Conservation (phyloP, 2,888 invertebrate species). For the Adineta ricciae region DNA sequence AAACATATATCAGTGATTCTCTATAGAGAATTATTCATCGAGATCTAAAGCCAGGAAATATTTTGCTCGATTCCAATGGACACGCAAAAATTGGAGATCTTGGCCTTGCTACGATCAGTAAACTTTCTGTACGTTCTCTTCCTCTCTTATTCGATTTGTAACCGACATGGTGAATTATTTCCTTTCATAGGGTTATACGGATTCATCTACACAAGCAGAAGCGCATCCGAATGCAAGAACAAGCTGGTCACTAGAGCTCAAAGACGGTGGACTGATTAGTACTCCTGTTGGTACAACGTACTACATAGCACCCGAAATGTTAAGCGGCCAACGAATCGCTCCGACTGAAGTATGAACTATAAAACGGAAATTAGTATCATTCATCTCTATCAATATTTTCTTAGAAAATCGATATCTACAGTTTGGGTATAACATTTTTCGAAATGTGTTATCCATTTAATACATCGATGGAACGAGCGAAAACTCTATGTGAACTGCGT, state of each 20-base stretch:
- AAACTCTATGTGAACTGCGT: slow-evolving; percentile 65
- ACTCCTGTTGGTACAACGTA: slow-evolving; percentile 83
- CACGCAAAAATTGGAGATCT: slow-evolving; percentile 97
- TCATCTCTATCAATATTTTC: slow-evolving; percentile 34
- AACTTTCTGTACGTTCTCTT: slow-evolving; percentile 24
- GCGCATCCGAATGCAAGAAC: background rate
- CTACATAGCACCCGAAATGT: slow-evolving; percentile 85
- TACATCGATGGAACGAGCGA: slow-evolving; percentile 79
- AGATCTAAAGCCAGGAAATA: slow-evolving; percentile 63
- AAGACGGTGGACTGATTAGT: slow-evolving; percentile 49
- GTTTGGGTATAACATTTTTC: slow-evolving; percentile 76
- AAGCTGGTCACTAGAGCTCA: background rate
- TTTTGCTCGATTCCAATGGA: slow-evolving; percentile 78
- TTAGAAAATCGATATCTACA: slow-evolving; percentile 67
- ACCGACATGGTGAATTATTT: background rate
- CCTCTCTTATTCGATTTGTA: slow-evolving; percentile 33
- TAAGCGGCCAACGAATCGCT: slow-evolving; percentile 54
- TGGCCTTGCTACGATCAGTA: slow-evolving; percentile 67
- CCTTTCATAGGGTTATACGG: background rate
- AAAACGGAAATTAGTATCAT: background rate
- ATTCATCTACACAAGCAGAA: background rate
- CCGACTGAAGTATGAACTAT: slow-evolving; percentile 50
- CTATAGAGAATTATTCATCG: slow-evolving; percentile 57
- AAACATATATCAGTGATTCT: slow-evolving; percentile 42
- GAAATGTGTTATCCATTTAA: slow-evolving; percentile 76